Base-by-base conservation (phyloP, 2,797 vertebrate genomes). In the Anguilla pacifica region DNA sequence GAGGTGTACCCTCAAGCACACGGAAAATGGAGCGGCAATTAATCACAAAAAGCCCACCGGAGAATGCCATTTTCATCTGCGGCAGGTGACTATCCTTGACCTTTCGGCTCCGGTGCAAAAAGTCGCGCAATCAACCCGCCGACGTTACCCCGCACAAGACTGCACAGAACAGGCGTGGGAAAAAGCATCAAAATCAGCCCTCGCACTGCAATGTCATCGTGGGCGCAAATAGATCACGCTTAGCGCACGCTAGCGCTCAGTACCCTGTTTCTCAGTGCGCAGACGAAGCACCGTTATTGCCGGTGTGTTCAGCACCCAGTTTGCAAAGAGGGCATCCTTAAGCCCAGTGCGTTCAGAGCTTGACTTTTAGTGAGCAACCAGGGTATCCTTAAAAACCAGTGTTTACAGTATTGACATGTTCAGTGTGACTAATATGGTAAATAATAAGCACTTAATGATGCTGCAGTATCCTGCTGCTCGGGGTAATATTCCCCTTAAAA, bases 361-460 rank as follows among this genome's bases (percentile, higher is more conserved):
- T 22, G 17, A 28, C 17, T 79, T 39, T 67, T 67, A 67, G 92
- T 51, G 91, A 94, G 92, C 92, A 94, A 95, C 89, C 85, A 28
- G 91, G 91, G 91, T 85, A 88, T 74, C 70, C 31, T 74, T 35
- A 74, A 35, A 6, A 19, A 3, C 39, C 35, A 46, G 35, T 43
- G 74, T 22, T 35, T 22, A 79, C 74, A 79, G 39, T 22, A 79
- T 79, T 43, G 11, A 19, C 39, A 79, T 19, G 25, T 82, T 82
- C 10, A 51, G 43, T 5, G 9, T n/a, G 46, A 25, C 19, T 22
- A 82, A 43, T 77, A 77, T n/a, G 6, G 4, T 51, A 82, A 82
- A 46, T 79, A 79, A 95, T 89, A 49, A 87, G 94, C 79, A 90
- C 51, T 86, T 91, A 93, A 94, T 94, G 93, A 93, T 94, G 94